These are phyloP conservation scores for Cyrtonyx montezumae DNA, from an alignment of 2,113 vertebrate genomes.

Conservation along the genomic window DNA sequence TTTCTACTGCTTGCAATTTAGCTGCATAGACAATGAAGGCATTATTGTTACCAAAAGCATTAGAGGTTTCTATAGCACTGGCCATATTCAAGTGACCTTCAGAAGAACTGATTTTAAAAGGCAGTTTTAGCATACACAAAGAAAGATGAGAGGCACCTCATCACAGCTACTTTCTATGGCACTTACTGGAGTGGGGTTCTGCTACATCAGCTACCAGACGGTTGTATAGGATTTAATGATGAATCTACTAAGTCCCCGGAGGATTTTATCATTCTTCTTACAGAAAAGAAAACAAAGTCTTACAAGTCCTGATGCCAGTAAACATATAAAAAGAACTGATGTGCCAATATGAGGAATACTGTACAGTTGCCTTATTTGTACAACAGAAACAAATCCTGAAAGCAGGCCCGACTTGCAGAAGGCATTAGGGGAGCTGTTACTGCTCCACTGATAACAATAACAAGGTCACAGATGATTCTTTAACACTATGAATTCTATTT, in stretches of 20 bases:
- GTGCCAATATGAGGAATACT: not conserved
- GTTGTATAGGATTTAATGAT: not conserved
- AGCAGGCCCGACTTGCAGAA: not conserved
- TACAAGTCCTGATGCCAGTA: not conserved
- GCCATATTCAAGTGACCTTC: constrained; percentile 36
- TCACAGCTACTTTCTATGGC: not conserved
- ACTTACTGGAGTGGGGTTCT: constrained; percentile 31
- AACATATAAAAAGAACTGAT: not conserved
- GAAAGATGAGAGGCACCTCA: not conserved
- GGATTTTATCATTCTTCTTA: not conserved
- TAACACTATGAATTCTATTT: not conserved
- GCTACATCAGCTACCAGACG: constrained; percentile 46
- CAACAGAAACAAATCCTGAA: not conserved
- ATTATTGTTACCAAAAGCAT: constrained; percentile 48
- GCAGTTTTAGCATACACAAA: not conserved
- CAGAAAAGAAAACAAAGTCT: not conserved
- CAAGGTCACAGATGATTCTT: not conserved
- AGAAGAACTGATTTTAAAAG: constrained; percentile 47
- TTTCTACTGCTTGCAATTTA: constrained; percentile 29
- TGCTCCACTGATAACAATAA: not conserved
- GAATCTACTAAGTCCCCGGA: not conserved
- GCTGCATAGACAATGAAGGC: constrained; percentile 57
- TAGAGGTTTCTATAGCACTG: constrained; percentile 34
- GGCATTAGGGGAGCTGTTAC: not conserved
- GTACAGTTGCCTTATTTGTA: not conserved